phyloP scores from a whole-genome alignment of 2,113 vertebrate species.

The Climacteris rufus region DNA sequence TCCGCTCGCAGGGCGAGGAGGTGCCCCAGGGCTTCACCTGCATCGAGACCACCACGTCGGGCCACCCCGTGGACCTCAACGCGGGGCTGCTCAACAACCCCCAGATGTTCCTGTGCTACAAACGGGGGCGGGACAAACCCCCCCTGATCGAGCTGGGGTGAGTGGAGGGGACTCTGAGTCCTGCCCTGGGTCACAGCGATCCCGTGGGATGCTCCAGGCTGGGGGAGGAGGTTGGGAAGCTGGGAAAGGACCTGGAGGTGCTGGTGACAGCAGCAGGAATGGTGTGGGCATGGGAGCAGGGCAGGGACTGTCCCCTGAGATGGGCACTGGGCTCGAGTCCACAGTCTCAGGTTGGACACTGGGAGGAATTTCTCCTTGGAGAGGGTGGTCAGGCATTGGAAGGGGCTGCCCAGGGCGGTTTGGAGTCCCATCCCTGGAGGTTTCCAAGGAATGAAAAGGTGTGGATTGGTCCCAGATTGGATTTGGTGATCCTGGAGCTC shows the following conservation, averaged over 20 bases:
- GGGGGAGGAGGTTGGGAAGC: not conserved
- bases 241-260: not conserved
- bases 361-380: not conserved
- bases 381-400: not conserved
- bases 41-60: constrained; percentile 85
- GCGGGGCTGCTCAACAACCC: constrained; percentile 89
- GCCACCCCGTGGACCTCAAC: constrained; percentile 88
- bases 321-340: not conserved
- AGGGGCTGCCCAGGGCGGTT: not conserved
- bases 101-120: constrained; percentile 91
- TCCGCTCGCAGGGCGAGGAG: constrained; percentile 87
- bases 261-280: not conserved
- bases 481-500: too few relatives aligned
- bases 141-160: constrained; percentile 90
- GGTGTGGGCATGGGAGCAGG: not conserved
- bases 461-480: too few relatives aligned
- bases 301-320: not conserved
- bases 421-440: not conserved
- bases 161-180: not conserved
- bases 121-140: constrained; percentile 84
- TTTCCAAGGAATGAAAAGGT: not conserved
- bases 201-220: not conserved
- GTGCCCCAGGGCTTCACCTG: constrained; percentile 95
- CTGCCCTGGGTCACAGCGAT: not conserved
- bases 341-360: not conserved